Evolutionary conservation across 2,888 invertebrate species (phyloP), one percentile per base, ranked within the genome.

Genomic region (Cepaea hortensis): DNA sequence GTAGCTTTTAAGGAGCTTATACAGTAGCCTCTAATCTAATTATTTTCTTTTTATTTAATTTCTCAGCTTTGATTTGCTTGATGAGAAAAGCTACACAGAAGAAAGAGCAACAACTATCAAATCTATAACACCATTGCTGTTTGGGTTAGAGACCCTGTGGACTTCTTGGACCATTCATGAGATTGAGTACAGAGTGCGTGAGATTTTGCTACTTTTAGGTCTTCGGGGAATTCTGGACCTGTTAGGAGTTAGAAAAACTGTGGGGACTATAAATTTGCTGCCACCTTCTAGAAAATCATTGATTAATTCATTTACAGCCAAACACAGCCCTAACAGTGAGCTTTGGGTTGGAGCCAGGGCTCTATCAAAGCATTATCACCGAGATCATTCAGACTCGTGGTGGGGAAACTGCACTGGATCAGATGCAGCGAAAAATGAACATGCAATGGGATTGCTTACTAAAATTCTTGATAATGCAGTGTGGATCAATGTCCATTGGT

Each of bases 401-500:
- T 94, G 94, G 94, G 94, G 94, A 46, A 89, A 87, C 50, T 92
- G 91, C 77, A 92, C 92, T 73, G 94, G 94, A 87, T 91, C 88
- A 87, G 94, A 94, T 85, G 87, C 87, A 77, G 91, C 89, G n/a
- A 94, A 94, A 88, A 94, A 94, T 90, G 90, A 90, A 3, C 91
- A 94, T 90, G 94, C 94, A 1, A 61, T 90, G 46, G 88, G 85
- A 11, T 88, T 92, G 61, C 83, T 94, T 89, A 90, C 90, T n/a
- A 92, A 90, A 50, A 93, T 94, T 55, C 88, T 94, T 73, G 92
- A 94, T 87, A 90, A 91, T 81, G 94, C 94, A 4, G 91, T 92
- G 7, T 94, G 94, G 94, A 92, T 94, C 55, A 94, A 94, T 85
- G 93, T 94, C 72, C 94, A 94, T 88, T 91, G 92, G 91, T 85